These are phyloP conservation scores for Diogma glabrata DNA, from an alignment of 2,888 invertebrate genomes.

Conservation along the genomic window DNA sequence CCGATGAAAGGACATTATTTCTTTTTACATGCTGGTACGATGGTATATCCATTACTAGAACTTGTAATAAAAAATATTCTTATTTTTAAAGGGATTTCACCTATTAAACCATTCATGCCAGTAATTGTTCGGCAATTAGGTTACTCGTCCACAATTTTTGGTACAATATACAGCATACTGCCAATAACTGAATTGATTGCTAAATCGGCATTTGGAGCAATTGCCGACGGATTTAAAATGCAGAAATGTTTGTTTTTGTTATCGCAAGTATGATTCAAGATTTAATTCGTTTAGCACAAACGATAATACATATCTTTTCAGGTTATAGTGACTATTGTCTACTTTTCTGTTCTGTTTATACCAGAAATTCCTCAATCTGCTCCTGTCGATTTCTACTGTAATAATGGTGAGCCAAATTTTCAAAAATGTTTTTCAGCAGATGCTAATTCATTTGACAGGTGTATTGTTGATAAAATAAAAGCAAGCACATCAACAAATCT, in stretches of 20 bases:
- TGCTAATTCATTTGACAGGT: no score
- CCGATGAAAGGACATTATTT: conserved; percentile 85
- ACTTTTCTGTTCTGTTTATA: conserved; percentile 60
- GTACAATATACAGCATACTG: conserved; percentile 63
- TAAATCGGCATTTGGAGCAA: conserved; percentile 68
- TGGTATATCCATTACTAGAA: background rate
- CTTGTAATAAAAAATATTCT: no score
- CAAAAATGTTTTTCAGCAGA: conserved; percentile 41
- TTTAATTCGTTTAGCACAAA: background rate
- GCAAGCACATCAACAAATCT: conserved; percentile 28
- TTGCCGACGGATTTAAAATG: conserved; percentile 63
- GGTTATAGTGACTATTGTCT: conserved; percentile 55
- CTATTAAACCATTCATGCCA: conserved; percentile 61
- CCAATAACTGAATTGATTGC: conserved; percentile 69
- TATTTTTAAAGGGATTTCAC: conserved; percentile 75
- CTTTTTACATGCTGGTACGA: conserved; percentile 73
- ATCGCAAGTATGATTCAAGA: conserved; percentile 31
- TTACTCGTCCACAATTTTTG: conserved; percentile 64
- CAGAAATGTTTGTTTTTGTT: conserved; percentile 63
- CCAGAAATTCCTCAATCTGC: conserved; percentile 45
- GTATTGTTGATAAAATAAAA: conserved; percentile 37
- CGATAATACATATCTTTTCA: no score
- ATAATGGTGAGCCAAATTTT: conserved; percentile 42
- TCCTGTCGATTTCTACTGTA: conserved; percentile 49
- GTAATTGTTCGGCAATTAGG: conserved; percentile 67